Evolutionary conservation across 1,140 invertebrate genomes (phyloP).

Genomic region (Trialeurodes vaporariorum): DNA sequence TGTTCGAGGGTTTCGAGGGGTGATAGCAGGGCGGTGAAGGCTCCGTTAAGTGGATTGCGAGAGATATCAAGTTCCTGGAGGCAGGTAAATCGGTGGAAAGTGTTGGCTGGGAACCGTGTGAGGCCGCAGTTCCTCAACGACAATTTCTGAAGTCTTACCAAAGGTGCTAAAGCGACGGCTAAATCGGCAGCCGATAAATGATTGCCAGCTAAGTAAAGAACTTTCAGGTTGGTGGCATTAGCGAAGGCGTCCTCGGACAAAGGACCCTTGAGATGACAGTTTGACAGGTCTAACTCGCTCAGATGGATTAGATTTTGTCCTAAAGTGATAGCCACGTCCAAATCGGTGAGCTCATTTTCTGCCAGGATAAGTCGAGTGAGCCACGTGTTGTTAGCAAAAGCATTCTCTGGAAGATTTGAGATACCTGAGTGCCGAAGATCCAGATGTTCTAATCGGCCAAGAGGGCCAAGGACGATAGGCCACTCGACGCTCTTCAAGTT

Average conservation of each 20-base stretch:
- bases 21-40: slow-evolving; percentile 50
- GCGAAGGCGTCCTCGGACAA: slow-evolving; percentile 53
- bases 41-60: slow-evolving; percentile 53
- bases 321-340: slow-evolving; percentile 50
- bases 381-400: slow-evolving; percentile 51
- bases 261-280: slow-evolving; percentile 51
- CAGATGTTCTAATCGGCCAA: slow-evolving; percentile 47
- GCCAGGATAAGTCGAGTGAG: slow-evolving; percentile 49
- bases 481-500: slow-evolving; percentile 43
- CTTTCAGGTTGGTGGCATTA: slow-evolving; percentile 51
- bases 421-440: slow-evolving; percentile 48
- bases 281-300: slow-evolving; percentile 53
- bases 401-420: slow-evolving; percentile 47
- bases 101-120: slow-evolving; percentile 44
- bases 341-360: slow-evolving; percentile 48
- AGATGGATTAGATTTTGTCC: slow-evolving; percentile 51
- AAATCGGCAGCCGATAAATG: slow-evolving; percentile 51
- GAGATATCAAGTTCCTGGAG: slow-evolving; percentile 50
- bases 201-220: slow-evolving; percentile 52
- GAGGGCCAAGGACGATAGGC: slow-evolving; percentile 43
- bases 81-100: slow-evolving; percentile 50
- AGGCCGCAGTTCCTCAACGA: slow-evolving; percentile 54
- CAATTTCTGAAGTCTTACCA: slow-evolving; percentile 49
- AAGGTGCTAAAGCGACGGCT: slow-evolving; percentile 48
- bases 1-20: slow-evolving; percentile 52